Evolutionary conservation across 2,113 vertebrate genomes (phyloP), one percentile per base, ranked within the genome.

Genomic region (Camarhynchus parvulus): DNA sequence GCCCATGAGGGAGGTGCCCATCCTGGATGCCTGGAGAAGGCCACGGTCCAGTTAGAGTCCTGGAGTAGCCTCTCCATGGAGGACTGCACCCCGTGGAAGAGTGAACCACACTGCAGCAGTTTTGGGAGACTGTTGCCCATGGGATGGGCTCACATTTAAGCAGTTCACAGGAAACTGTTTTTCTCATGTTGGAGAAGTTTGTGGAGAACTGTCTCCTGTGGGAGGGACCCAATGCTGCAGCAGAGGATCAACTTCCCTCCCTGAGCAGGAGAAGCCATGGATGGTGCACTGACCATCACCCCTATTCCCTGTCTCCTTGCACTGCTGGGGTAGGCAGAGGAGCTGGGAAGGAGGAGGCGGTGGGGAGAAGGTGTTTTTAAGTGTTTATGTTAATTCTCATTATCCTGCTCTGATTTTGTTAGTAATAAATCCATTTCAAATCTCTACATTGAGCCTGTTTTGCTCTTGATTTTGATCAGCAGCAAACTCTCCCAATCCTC

Each of bases 1-100:
- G 37, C 46, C n/a, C 0, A 0, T 49, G 19, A 9, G 24, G 10
- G 4, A 72, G 16, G 17, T 63, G 21, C 10, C 6, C 10, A 3
- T 4, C 4, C 5, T 0, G 0, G 7, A 12, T 55, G 9, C 9
- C 23, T 73, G 49, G 33, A 46, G 58, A n/a, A 46, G 41, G 18
- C 39, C 6, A 3, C 8, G 59, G 5, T 56, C 28, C n/a, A 28
- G 18, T 27, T 27, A 10, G 11, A 46, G 59, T 22, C 12, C 9
- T 7, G 49, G n/a, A 74, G n/a, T 23, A 53, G 22, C 14, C 39
- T 55, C 13, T 27, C 17, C 16, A 1, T 46, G 33, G 39, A 46
- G 47, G 7, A 27, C 11, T 55, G 8, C 22, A 33, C 7, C 3
- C 39, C 0, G 0, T 31, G 47, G 27, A 62, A 27, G 21, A 73